Evolutionary conservation across 1,140 invertebrate genomes (phyloP), one percentile per base, ranked within the genome.

Genomic region (Penaeus vannamei): DNA sequence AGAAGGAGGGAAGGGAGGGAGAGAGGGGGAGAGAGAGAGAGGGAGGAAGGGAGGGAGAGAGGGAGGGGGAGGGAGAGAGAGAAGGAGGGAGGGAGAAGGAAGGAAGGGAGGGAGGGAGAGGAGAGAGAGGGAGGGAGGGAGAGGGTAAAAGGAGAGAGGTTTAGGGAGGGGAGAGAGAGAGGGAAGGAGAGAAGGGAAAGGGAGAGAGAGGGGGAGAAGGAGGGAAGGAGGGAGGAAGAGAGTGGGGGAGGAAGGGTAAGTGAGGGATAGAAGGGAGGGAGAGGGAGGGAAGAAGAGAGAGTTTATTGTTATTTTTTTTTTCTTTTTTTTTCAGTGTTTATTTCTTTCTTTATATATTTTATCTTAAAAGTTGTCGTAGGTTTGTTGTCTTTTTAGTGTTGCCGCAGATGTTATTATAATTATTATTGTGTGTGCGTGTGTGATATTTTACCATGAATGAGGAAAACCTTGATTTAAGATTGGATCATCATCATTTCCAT

Each of bases 91-190:
- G 64, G 14, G 64, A 69, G 64, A 69, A 14, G 14, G 29, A 69
- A 14, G 14, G 64, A 69, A 14, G 7, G 64, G 14, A 14, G 14
- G 64, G 14, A 14, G 14, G 64, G 7, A 14, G 14, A 14, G 14
- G 64, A 69, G 64, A 69, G 64, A n/a, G 64, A 69, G 64, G 14
- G 64, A 69, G 64, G 14, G 64, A 69, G 64, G 14, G 64, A 69
- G 64, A n/a, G 64, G 14, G 64, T 5, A 14, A 69, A 14, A 69
- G 64, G 14, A 14, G 14, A 14, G 29, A 14, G 29, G 64, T 2
- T 3, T 5, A 14, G 29, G 64, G 29, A 14, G 29, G 64, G 14
- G 64, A 69, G 14, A 69, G 64, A 69, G 64, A 69, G 64, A 69
- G 64, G 14, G 14, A 69, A 14, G 14, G 64, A 69, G 64, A 5